phyloP scores from a whole-genome alignment of 1,140 invertebrate genomes.

The Temnothorax longispinosus region DNA sequence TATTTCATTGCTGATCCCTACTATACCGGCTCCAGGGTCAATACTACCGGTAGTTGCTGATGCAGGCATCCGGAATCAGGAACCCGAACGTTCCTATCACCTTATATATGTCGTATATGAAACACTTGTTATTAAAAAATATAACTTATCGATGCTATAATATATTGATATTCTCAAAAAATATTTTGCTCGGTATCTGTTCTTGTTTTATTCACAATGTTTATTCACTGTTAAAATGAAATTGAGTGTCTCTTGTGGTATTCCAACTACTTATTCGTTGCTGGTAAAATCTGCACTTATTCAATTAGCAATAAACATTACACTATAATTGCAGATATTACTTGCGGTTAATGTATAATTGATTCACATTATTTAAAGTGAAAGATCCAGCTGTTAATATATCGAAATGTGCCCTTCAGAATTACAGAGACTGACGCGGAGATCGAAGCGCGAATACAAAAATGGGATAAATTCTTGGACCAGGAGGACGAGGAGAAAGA shows the following conservation, averaged over 20 bases:
- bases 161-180: neutral
- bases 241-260: neutral
- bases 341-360: neutral
- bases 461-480: conserved; percentile 96
- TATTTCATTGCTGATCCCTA: conserved; percentile 22
- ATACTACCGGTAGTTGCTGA: conserved; percentile 36
- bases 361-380: neutral
- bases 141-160: neutral
- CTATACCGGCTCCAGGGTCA: conserved; percentile 7
- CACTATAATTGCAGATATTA: neutral
- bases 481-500: conserved; percentile 82
- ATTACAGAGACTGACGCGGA: conserved; percentile 96
- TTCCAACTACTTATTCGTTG: neutral
- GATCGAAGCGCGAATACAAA: conserved; percentile 91
- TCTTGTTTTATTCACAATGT: neutral
- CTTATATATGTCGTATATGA: neutral
- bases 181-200: neutral
- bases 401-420: conserved; percentile 81
- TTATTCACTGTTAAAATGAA: neutral
- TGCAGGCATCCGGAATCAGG: neutral
- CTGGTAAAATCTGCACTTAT: neutral
- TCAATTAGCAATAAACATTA: neutral
- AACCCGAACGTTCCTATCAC: neutral
- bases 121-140: neutral
- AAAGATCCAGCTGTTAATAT: neutral